Base-by-base conservation (phyloP, 1,140 invertebrate species). In the Ips typographus region DNA sequence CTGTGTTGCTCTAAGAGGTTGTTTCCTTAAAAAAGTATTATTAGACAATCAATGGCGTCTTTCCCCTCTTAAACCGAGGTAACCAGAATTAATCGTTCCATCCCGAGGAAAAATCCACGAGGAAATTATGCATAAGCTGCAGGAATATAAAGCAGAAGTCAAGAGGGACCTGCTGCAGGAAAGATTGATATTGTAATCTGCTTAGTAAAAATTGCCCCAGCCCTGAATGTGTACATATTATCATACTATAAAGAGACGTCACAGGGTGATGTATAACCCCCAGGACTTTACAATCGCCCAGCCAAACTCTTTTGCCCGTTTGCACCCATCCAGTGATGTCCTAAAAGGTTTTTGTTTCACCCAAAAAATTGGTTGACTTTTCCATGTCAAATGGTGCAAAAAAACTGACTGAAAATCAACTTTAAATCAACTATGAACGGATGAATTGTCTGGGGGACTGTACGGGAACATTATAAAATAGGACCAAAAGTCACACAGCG, bases 101-200 rank as follows among this genome's bases (percentile, higher is more conserved):
- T 68, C 49, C 56, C 41, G 43, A 56, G 38, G n/a, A 44, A 60
- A 62, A 69, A 64, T 47, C 55, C 68, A 58, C 44, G 36, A 22
- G 62, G 55, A 71, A 71, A 65, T 65, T 68, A 73, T 74, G 73
- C 75, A 74, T 73, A 70, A 72, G 71, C 68, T 74, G 72, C 69
- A 77, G 73, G 76, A 77, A 76, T 77, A 74, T 68, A 68, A 68
- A 68, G 68, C 61, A 64, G 61, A 53, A 70, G 61, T 42, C 52
- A 42, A n/a, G 44, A 64, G 68, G 68, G 68, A 63, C 75, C 75
- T 74, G 72, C 72, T 69, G 67, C 72, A 72, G 66, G 77, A 77
- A 73, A 79, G 78, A 79, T 79, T 79, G 78, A 79, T 79, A 78
- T 74, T 76, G 78, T 78, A 79, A 79, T 79, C 78, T 78, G 77